phyloP scores from a whole-genome alignment of 2,797 vertebrate species.

The Ispidina picta region DNA sequence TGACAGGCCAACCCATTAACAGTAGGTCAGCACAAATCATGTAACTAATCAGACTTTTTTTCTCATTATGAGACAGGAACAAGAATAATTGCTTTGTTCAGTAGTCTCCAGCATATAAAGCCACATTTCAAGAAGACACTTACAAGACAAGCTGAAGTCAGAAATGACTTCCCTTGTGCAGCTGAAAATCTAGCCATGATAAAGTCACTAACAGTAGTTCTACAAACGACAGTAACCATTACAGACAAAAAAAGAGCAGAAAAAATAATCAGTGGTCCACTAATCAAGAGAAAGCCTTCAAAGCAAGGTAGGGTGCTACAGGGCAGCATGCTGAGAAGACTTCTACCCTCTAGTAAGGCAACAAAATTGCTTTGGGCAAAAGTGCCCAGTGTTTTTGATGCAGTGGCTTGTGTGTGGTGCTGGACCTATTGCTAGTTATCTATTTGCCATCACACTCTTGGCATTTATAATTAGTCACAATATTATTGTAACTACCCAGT shows the following conservation, averaged over 20 bases:
- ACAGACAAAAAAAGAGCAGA: not conserved
- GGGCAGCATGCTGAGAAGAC: not conserved
- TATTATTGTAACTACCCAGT: not conserved
- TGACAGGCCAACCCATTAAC: not conserved
- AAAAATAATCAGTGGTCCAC: not conserved
- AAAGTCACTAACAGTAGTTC: not conserved
- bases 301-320: not conserved
- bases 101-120: not conserved
- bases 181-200: not conserved
- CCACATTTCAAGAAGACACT: not conserved
- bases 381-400: not conserved
- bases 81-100: not conserved
- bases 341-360: not conserved
- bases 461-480: not conserved
- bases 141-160: not conserved
- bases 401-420: not conserved
- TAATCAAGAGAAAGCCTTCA: not conserved
- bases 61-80: not conserved
- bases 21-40: not conserved
- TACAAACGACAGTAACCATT: not conserved
- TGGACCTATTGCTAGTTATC: not conserved
- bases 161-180: not conserved
- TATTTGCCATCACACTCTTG: not conserved
- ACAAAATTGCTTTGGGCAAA: not conserved
- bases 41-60: not conserved